A percentile compares a stretch with the other conserved stretches of the same genome.
These are phyloP conservation scores for Aurelia sp. DNA, from an alignment of 30 jellyfish, hydroid and myxozoan species.

Conservation along the genomic window DNA sequence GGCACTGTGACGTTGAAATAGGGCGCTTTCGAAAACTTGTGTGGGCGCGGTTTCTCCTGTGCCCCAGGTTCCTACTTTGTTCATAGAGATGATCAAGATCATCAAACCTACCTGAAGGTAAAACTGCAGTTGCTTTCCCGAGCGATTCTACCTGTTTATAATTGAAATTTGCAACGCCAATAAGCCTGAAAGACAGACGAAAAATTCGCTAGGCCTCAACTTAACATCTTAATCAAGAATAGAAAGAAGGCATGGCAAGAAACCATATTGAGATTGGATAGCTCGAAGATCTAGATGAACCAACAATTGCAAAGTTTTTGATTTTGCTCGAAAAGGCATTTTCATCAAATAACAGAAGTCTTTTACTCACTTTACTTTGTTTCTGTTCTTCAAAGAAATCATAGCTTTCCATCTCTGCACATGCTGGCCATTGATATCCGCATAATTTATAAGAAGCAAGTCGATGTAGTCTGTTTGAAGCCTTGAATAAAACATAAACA, in stretches of 20 bases:
- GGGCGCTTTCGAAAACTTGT: too few species aligned
- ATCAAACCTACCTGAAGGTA: conserved; percentile 58
- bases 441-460: conserved; percentile 46
- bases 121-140: conserved; percentile 37
- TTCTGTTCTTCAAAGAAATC: conserved; percentile 39
- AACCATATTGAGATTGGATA: too few species aligned
- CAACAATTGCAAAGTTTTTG: too few species aligned
- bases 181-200: conserved; percentile 11
- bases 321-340: too few species aligned
- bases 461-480: conserved; percentile 55
- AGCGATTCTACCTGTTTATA: conserved; percentile 24
- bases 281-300: too few species aligned
- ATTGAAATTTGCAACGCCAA: conserved; percentile 53
- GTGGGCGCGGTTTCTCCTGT: too few species aligned
- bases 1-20: too few species aligned
- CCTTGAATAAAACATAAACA: conserved; percentile 16
- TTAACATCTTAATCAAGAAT: background rate
- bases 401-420: conserved; percentile 43
- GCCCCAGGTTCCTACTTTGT: too few species aligned
- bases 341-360: too few species aligned
- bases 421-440: conserved; percentile 26
- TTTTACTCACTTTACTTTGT: conserved; percentile 29
- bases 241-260: background rate
- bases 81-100: too few species aligned
- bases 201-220: background rate